Base-by-base conservation (phyloP, 64 coral and sea anemone species). In the Montipora efflorescens region DNA sequence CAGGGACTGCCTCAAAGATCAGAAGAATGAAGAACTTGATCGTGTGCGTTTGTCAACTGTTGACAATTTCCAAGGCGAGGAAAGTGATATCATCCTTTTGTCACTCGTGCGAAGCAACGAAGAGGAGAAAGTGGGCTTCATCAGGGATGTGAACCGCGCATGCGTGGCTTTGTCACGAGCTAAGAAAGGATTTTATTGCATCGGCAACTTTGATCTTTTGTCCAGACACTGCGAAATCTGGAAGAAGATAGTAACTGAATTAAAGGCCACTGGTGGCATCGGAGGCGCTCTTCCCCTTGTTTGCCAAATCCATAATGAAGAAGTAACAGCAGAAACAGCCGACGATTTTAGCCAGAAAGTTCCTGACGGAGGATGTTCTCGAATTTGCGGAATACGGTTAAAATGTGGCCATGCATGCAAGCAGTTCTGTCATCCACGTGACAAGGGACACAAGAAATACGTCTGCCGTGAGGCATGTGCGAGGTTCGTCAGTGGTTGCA, bases 21-120 rank as follows among this genome's bases (percentile, higher is more conserved):
- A 79, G 53, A 64, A 95, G 19, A 46, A 78, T 72, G 88, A 95
- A 23, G 64, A 68, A 1, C 23, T 96, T 1, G 4, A 77, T 3
- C 47, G 4, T 7, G 91, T 98, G 6, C 89, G 97, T 7, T 46
- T 95, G 14, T 84, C 91, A 8, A 95, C 97, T 45, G 94, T 98
- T 44, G 97, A 98, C 73, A 95, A 98, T 84, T 98, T 91, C 21
- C 97, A 98, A 84, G 95, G 95, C 18, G 95, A 96, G 55, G 95
- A 96, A 90, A 94, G 78, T 53, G 92, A 96, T 21, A 96, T 96
- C 79, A 70, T 96, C 62, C 89, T 96, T 76, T 81, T 96, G 75
- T 96, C 95, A 0, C 81, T 96, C 20, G 95, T 96, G 9, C 91
- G 95, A 15, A 96, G 95, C 47, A 96, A 96, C 68, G 15, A 74